phyloP scores from a whole-genome alignment of 1,140 invertebrate genomes.

The Bombus ignitus region DNA sequence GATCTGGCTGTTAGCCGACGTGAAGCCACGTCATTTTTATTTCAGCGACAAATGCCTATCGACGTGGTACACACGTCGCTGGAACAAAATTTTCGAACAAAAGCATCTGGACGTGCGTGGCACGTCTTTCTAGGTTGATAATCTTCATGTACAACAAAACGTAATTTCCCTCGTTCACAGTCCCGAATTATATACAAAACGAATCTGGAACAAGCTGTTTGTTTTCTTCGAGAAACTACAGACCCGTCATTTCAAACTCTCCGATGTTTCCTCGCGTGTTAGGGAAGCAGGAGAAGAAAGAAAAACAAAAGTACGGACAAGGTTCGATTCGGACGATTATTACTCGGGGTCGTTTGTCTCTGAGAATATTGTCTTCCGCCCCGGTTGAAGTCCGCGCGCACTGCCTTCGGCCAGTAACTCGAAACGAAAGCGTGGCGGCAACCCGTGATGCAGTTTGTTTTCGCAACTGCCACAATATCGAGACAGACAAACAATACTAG shows the following conservation, averaged over 20 bases:
- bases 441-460: constrained; percentile 26
- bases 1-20: no score
- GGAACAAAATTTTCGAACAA: no score
- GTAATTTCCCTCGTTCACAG: background rate
- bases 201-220: background rate
- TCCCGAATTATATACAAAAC: background rate
- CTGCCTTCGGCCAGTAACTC: background rate
- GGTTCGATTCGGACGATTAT: constrained; percentile 9
- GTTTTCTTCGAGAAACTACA: background rate
- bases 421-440: background rate
- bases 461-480: constrained; percentile 14
- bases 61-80: no score
- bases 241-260: background rate
- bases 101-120: no score
- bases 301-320: background rate
- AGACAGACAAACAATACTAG: constrained; percentile 17
- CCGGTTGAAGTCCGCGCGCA: background rate
- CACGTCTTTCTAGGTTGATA: no score
- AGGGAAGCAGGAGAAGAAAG: no score
- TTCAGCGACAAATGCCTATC: no score
- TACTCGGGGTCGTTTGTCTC: background rate
- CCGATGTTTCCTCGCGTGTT: background rate
- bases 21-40: no score
- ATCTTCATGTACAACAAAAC: no score
- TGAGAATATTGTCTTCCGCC: constrained; percentile 1